Evolutionary conservation across 2,888 invertebrate genomes (phyloP), one percentile per base, ranked within the genome.

Genomic region (Chymomyza procnemis): DNA sequence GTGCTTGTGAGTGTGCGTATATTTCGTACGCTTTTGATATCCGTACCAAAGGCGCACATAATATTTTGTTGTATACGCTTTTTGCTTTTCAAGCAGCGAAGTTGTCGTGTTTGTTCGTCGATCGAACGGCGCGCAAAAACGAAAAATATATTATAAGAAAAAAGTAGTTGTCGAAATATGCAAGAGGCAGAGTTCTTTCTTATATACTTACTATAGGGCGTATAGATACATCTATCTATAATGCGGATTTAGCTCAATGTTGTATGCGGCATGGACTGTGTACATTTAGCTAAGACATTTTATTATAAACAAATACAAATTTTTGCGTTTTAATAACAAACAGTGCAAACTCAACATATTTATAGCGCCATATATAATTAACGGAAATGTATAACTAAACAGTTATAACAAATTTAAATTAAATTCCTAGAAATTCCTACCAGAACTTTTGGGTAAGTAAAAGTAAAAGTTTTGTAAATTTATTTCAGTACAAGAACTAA

Each of bases 51-150:
- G 75, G 80, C 78, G 74, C 78, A 80, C 80, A 69, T 75, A 83
- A 76, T 78, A 85, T 79, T 75, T 81, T 79, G 76, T 80, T 85
- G 83, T 80, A 83, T 78, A 83, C 83, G 81, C 78, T 85, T 83
- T 83, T 83, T 76, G 84, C 78, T 82, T 84, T 76, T 81, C 84
- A 81, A 84, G 73, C 84, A 76, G 84, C 71, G 78, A 83, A 78
- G 83, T 80, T 76, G 85, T 82, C 73, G 82, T 76, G 54, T 57
- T 75, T 71, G 41, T 26, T 26, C 59, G 59, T 50, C 16, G 16
- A 16, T 0, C 59, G 46, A 59, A 19, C 50, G 41, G 22, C 50
- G 41, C 41, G 56, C 47, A 64, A 64, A 30, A 61, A 61, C 46
- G 66, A 48, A 48, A 61, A 19, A 26, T 50, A 14, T 30, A 62